Evolutionary conservation across 2,888 invertebrate species (phyloP).

Genomic region (Polydrusus cervinus): DNA sequence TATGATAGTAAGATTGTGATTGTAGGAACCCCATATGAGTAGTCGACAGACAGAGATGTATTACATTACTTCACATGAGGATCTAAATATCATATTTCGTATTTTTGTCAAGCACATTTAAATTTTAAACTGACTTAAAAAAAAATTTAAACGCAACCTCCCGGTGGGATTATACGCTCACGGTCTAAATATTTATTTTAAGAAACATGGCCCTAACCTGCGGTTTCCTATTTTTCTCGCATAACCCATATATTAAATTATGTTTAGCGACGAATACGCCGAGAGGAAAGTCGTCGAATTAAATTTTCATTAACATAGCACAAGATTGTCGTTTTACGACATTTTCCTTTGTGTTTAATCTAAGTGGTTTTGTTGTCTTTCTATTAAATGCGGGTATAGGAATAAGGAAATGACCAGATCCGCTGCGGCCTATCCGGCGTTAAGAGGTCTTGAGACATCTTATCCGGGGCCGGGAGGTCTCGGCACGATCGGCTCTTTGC

Average conservation of each 20-base stretch:
- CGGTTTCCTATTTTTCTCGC: constrained; percentile 34
- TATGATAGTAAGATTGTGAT: too few relatives aligned
- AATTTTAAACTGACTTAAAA: constrained; percentile 5
- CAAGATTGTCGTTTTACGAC: not conserved
- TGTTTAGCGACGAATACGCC: constrained; percentile 26
- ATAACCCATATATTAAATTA: constrained; percentile 40
- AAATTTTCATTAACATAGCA: constrained; percentile 27
- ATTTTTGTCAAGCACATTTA: not conserved
- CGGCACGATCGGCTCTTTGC: not conserved
- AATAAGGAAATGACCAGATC: too few relatives aligned
- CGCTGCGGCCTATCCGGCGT: not conserved
- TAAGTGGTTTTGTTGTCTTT: constrained; percentile 10
- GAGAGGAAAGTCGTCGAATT: constrained; percentile 28
- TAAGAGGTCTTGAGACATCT: too few relatives aligned
- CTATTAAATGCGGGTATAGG: not conserved
- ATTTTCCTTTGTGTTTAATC: constrained; percentile 7
- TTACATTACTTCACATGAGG: not conserved
- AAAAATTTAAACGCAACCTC: not conserved
- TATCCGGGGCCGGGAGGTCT: too few relatives aligned
- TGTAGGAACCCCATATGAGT: too few relatives aligned
- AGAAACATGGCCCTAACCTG: constrained; percentile 23
- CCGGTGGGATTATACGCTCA: constrained; percentile 16
- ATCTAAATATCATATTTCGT: not conserved
- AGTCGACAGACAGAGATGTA: too few relatives aligned
- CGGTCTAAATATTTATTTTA: constrained; percentile 29